Base-by-base conservation (phyloP, 2,113 vertebrate genomes). In the Paraplagusia blochii region DNA sequence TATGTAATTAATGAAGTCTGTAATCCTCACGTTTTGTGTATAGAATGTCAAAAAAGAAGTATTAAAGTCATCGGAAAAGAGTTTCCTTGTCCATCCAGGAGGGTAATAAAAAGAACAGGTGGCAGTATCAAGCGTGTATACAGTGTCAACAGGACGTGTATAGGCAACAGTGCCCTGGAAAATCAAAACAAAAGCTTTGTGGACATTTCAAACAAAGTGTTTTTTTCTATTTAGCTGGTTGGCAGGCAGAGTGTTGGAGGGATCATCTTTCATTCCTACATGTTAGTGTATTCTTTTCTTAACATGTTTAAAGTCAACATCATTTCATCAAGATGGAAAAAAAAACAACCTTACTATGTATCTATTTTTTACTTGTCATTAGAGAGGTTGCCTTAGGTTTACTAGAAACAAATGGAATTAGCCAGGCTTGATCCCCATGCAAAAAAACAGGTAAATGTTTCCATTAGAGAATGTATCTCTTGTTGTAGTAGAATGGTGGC, bases 81-180 rank as follows among this genome's bases (percentile, higher is more conserved):
- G 39, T 60, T 80, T 78, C 44, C 70, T 80, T 63, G 63, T 69
- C 69, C 65, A 63, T 64, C 69, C 49, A 14, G 64, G 22, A n/a
- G 70, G 61, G 66, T 69, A 54, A 58, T 83, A 63, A 77, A 74
- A 77, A 72, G 72, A 68, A 77, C 88, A 89, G 85, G 74, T 88
- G 88, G 78, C 72, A 68, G 66, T 69, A 84, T 76, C 72, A 63
- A 53, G 12, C 48, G 1, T 82, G 88, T 90, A 69, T 89, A 87
- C 73, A 88, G 76, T 92, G 75, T 88, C 86, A 92, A 90, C 88
- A 90, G 50, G 51, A 61, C 62, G 65, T 90, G 88, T 89, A 78
- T 91, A 89, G 63, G 75, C 83, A 92, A 91, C 85, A 90, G 13
- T 42, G 16, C 45, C 19, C 59, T 8, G 9, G 77, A 70, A 48